Evolutionary conservation across 2,888 invertebrate genomes (phyloP).

Genomic region (Emesis furor): DNA sequence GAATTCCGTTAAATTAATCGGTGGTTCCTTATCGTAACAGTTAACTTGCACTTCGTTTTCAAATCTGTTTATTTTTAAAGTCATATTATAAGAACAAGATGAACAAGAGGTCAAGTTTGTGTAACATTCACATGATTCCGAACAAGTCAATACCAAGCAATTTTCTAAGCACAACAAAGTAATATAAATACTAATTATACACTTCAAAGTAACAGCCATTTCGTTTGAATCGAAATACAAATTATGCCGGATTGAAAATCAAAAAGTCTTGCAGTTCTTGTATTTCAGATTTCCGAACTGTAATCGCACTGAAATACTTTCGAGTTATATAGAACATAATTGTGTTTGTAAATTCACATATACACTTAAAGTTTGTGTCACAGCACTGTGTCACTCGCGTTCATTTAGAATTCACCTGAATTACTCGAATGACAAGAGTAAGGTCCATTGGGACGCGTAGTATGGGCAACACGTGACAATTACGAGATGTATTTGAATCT

Average conservation of each 20-base stretch:
- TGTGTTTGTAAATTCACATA: slow-evolving; percentile 82
- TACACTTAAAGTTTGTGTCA: slow-evolving; percentile 82
- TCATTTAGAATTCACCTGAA: slow-evolving; percentile 75
- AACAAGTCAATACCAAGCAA: slow-evolving; percentile 82
- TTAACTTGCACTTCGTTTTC: slow-evolving; percentile 81
- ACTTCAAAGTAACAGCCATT: slow-evolving; percentile 86
- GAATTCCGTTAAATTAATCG: slow-evolving; percentile 74
- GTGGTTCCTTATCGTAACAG: slow-evolving; percentile 80
- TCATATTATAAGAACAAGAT: slow-evolving; percentile 85
- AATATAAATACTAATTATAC: slow-evolving; percentile 84
- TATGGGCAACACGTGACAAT: slow-evolving; percentile 56
- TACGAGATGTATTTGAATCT: slow-evolving; percentile 63
- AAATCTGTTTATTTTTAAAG: slow-evolving; percentile 83
- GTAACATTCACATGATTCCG: slow-evolving; percentile 82
- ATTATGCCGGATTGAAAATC: slow-evolving; percentile 87
- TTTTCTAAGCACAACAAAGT: slow-evolving; percentile 83
- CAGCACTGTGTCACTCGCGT: slow-evolving; percentile 80
- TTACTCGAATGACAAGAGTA: slow-evolving; percentile 27
- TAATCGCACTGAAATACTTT: slow-evolving; percentile 73
- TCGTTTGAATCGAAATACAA: slow-evolving; percentile 75
- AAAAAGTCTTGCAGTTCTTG: slow-evolving; percentile 82
- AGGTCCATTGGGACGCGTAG: slow-evolving; percentile 18
- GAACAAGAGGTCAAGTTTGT: slow-evolving; percentile 81
- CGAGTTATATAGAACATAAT: slow-evolving; percentile 80
- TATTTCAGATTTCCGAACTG: slow-evolving; percentile 80